Percentiles rank a stretch among this genome's conserved stretches.
Evolutionary conservation across 1,140 invertebrate genomes (phyloP).

Genomic region (Formica selysi): DNA sequence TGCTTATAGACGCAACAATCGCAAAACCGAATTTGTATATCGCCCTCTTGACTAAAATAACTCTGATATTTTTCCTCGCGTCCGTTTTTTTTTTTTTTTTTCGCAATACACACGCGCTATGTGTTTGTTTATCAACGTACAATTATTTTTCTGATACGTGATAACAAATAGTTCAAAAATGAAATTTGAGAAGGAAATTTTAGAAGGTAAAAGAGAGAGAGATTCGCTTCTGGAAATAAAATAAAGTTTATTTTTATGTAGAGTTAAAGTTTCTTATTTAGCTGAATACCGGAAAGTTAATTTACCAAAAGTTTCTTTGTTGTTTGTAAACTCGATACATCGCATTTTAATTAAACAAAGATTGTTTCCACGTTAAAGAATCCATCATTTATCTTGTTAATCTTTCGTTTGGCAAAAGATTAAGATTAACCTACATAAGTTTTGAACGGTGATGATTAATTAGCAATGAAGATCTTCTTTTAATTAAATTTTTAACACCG

Average conservation of each 20-base stretch:
- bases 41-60: not conserved
- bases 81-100: not conserved
- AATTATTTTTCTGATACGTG: not conserved
- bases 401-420: not conserved
- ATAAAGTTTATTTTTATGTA: no score
- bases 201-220: not conserved
- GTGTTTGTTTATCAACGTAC: no score
- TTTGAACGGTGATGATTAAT: not conserved
- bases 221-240: not conserved
- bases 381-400: not conserved
- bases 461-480: not conserved
- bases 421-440: not conserved
- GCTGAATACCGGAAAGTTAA: not conserved
- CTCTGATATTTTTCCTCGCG: not conserved
- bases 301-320: not conserved
- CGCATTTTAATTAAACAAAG: not conserved
- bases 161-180: not conserved
- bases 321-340: not conserved
- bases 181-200: not conserved
- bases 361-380: not conserved
- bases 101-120: no score
- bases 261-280: not conserved
- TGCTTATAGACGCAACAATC: not conserved
- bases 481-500: not conserved
- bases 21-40: not conserved